Evolutionary conservation across 2,113 vertebrate genomes (phyloP), one percentile per base, ranked within the genome.

Genomic region (Misgurnus anguillicaudatus): DNA sequence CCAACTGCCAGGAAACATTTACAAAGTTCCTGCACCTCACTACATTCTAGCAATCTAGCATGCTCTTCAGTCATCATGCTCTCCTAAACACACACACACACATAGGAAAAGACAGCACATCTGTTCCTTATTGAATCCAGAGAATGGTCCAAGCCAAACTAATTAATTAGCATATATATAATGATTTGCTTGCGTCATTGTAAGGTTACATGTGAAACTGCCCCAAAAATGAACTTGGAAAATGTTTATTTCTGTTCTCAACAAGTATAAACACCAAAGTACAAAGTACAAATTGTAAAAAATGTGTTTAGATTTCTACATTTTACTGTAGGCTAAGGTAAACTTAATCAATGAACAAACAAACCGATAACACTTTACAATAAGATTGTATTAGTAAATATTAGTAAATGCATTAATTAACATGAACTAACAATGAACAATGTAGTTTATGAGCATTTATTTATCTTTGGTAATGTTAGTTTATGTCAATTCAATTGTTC

Each of bases 101-200:
- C 9, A 57, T 45, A 72, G 45, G 38, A 63, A 77, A 57, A 61
- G 31, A 75, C 57, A 39, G 45, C 75, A 81, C 83, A 81, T 84
- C 79, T 84, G 79, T 71, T 81, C 48, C 65, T 75, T 78, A 75
- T 84, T 84, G 68, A 79, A 83, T 68, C 55, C 78, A 73, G 68
- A 77, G 66, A 80, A 53, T n/a, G 45, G 51, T 73, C 72, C 19
- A 78, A 78, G 75, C 79, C 82, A 84, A 58, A 70, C 71, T 47
- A 62, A 83, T 70, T 61, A 66, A 70, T 67, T 67, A 80, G 38
- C 62, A 64, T 45, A 57, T 36, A 36, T 55, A 74, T 60, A 79
- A 70, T 64, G 41, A 45, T 63, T 80, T 55, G 65, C 45, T 42
- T 79, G 47, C 57, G 47, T 83, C 70, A 71, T 66, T 76, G 48